A percentile compares a stretch with the other conserved stretches of the same genome.
Evolutionary conservation across 1,140 invertebrate species (phyloP).

Genomic region (Aphelenchoides avenae): DNA sequence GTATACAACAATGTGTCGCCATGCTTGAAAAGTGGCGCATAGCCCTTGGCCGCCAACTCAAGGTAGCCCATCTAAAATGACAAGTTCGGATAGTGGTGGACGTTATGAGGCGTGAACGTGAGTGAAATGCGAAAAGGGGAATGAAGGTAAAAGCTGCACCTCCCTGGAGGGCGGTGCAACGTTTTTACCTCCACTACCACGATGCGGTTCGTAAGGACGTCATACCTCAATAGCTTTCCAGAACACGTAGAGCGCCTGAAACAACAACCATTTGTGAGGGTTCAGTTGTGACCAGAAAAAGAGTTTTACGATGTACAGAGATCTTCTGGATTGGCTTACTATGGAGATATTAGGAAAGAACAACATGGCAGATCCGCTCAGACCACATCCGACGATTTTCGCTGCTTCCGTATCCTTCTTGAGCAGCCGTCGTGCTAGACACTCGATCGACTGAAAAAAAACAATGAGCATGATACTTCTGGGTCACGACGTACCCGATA

Average conservation of each 20-base stretch:
- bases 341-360: too few relatives aligned
- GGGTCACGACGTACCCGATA: slow-evolving; percentile 34
- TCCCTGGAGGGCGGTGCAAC: slow-evolving; percentile 1
- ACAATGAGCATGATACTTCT: not conserved
- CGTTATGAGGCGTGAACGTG: too few relatives aligned
- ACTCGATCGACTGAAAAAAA: not conserved
- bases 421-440: too few relatives aligned
- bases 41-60: slow-evolving; percentile 33
- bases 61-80: slow-evolving; percentile 45
- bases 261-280: slow-evolving; percentile 31
- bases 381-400: slow-evolving; percentile 3
- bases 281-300: slow-evolving; percentile 18
- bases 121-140: too few relatives aligned
- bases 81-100: too few relatives aligned
- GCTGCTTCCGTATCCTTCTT: too few relatives aligned
- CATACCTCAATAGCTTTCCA: slow-evolving; percentile 56
- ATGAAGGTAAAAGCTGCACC: slow-evolving; percentile 5
- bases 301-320: not conserved
- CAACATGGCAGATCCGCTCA: slow-evolving; percentile 15
- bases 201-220: too few relatives aligned
- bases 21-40: slow-evolving; percentile 42
- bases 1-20: slow-evolving; percentile 50
- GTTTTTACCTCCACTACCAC: too few relatives aligned
- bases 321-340: too few relatives aligned
- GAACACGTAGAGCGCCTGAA: slow-evolving; percentile 52